A percentile compares a stretch with the other conserved stretches of the same genome.
phyloP scores from a whole-genome alignment of 2,888 invertebrate genomes.

The Galerucella nymphaeae region DNA sequence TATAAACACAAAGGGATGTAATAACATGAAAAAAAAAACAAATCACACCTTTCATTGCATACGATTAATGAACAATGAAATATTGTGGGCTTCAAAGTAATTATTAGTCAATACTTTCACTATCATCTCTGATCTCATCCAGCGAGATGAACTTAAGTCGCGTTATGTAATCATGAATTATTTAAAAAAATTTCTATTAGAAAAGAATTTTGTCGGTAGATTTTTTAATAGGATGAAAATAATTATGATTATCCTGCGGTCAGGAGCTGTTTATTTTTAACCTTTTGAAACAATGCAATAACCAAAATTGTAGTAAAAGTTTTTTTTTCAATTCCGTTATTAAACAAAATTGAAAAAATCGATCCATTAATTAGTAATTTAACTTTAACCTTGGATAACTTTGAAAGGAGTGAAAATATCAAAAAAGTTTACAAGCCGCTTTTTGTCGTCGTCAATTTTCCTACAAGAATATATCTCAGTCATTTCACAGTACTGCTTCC shows the following conservation, averaged over 20 bases:
- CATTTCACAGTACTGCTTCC: too few relatives aligned
- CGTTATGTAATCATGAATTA: slow-evolving; percentile 12
- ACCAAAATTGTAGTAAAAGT: not conserved
- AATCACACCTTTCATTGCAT: slow-evolving; percentile 23
- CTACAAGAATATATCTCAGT: too few relatives aligned
- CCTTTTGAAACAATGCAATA: not conserved
- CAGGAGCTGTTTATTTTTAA: not conserved
- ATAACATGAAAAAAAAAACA: not conserved
- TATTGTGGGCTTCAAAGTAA: slow-evolving; percentile 17
- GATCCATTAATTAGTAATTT: too few relatives aligned
- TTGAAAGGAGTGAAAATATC: too few relatives aligned
- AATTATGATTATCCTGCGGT: not conserved
- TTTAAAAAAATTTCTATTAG: slow-evolving; percentile 9
- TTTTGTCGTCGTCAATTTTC: too few relatives aligned
- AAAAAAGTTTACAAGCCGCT: too few relatives aligned
- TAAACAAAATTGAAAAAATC: too few relatives aligned
- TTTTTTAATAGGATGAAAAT: not conserved
- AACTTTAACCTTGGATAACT: too few relatives aligned
- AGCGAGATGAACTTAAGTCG: slow-evolving; percentile 15
- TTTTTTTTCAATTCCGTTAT: not conserved
- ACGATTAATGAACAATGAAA: slow-evolving; percentile 23
- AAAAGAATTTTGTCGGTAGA: not conserved
- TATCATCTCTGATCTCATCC: slow-evolving; percentile 42
- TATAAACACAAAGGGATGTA: not conserved
- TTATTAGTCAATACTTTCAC: slow-evolving; percentile 45